Percentiles rank a stretch among this genome's conserved stretches.
Evolutionary conservation across 2,113 vertebrate genomes (phyloP).

Genomic region (Clupea harengus): DNA sequence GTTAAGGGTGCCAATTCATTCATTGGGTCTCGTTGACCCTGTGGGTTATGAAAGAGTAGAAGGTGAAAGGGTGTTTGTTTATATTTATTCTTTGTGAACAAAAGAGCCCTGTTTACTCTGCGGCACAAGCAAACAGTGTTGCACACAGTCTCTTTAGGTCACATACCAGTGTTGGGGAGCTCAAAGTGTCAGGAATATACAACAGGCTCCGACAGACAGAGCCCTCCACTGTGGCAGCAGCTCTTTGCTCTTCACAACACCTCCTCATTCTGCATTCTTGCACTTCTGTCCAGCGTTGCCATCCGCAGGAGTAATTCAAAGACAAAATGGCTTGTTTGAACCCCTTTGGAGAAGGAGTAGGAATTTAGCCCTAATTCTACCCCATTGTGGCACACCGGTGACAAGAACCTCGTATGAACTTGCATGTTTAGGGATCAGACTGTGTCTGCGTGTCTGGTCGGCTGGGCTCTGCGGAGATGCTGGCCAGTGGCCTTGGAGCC

Average conservation of each 20-base stretch:
- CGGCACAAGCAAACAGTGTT: not conserved
- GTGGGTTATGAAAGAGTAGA: not conserved
- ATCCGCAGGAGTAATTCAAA: too few relatives aligned
- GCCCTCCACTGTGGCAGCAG: too few relatives aligned
- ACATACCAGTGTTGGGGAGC: not conserved
- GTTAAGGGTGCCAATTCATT: not conserved
- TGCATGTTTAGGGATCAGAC: not conserved
- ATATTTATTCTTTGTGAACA: not conserved
- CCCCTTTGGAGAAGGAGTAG: not conserved
- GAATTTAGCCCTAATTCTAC: not conserved
- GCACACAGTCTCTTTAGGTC: not conserved
- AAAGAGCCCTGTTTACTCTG: not conserved
- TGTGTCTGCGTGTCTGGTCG: not conserved
- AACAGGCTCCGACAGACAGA: not conserved
- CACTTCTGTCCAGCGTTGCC: too few relatives aligned
- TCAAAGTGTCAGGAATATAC: not conserved
- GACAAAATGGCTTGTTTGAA: not conserved
- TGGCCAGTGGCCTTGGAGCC: not conserved
- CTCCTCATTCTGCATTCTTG: too few relatives aligned
- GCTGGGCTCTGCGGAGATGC: not conserved
- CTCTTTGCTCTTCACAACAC: too few relatives aligned
- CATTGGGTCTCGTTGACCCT: not conserved
- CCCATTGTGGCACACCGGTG: not conserved
- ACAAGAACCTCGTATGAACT: not conserved
- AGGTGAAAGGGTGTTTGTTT: constrained; percentile 3